A percentile compares a stretch with the other conserved stretches of the same genome.
These are phyloP conservation scores for Heterodera schachtii DNA, from an alignment of 1,140 invertebrate species.

Conservation along the genomic window DNA sequence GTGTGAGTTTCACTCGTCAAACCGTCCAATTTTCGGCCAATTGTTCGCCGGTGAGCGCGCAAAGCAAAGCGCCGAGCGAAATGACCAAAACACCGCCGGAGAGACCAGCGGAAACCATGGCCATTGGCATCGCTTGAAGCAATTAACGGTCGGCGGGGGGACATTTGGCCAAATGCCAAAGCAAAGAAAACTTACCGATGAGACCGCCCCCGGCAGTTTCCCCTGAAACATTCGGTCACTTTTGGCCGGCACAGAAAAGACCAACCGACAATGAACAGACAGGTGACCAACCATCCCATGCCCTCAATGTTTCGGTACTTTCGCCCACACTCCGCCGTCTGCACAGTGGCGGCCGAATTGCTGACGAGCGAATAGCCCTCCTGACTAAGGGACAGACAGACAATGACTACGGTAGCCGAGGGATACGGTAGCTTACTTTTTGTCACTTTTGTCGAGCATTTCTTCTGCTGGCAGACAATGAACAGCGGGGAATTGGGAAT, in stretches of 20 bases:
- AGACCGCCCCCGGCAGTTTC: slow-evolving; percentile 63
- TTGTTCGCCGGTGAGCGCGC: slow-evolving; percentile 62
- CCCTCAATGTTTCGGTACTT: slow-evolving; percentile 54
- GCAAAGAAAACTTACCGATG: slow-evolving; percentile 29
- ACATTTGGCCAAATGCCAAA: neutral
- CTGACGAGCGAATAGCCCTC: slow-evolving; percentile 52
- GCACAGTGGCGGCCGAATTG: slow-evolving; percentile 52
- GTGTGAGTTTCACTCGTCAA: neutral
- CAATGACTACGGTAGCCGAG: neutral
- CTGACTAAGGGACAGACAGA: slow-evolving; percentile 34
- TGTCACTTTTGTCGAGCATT: slow-evolving; percentile 8
- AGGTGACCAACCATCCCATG: slow-evolving; percentile 53
- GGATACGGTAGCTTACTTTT: neutral
- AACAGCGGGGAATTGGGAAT: neutral
- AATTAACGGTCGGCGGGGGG: neutral
- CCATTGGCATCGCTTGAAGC: slow-evolving; percentile 53
- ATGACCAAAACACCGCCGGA: slow-evolving; percentile 55
- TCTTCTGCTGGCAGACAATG: neutral
- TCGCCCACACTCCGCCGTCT: slow-evolving; percentile 45
- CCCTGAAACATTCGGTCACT: slow-evolving; percentile 33
- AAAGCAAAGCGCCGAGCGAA: slow-evolving; percentile 55
- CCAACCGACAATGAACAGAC: slow-evolving; percentile 50
- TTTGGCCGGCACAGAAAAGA: neutral
- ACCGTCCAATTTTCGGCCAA: slow-evolving; percentile 74
- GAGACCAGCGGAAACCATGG: slow-evolving; percentile 52